Base-by-base conservation (phyloP, 2,888 invertebrate genomes). In the Parasteatoda lunata region DNA sequence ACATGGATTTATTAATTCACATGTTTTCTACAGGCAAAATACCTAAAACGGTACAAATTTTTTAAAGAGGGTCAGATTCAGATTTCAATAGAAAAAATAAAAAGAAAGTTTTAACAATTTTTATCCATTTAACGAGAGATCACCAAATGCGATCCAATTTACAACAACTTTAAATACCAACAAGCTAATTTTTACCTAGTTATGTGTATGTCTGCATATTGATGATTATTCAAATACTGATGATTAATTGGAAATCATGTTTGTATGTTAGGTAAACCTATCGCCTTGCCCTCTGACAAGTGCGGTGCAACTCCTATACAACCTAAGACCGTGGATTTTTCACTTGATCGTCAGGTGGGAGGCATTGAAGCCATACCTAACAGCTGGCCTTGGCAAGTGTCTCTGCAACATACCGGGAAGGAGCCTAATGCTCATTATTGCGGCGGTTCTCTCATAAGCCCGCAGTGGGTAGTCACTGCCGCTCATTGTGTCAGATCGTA, bases 321-420 rank as follows among this genome's bases (percentile, higher is more conserved):
- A 3, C 79, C 79, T 9, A 66, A 52, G 5, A 68, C 69, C 13
- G 9, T 64, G 4, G 30, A 52, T 45, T 6, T 6, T 9, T n/a
- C 15, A 59, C 45, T 8, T 30, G 81, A 81, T 13, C 71, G 81
- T 9, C 65, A 73, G 4, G 73, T 81, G 5, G 81, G 81, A 15
- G 81, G 81, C 45, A 48, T 52, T 13, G 15, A n/a, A 9, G 81
- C 66, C 11, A 49, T 9, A 49, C 81, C 81, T 30, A 49, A 70
- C 54, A 81, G 81, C n/a, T 81, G 81, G 81, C 81, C 81, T 9
- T 81, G 81, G 81, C 81, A 81, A 65, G 81, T 73, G 4, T 70
- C 70, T 6, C 30, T 81, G 4, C 81, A 81, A 47, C 1, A 48
- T 45, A 15, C 48, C 11, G 51, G 30, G 2, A 49, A 30, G 9